These are phyloP conservation scores for Lycocerus yunnanus DNA, from an alignment of 2,888 invertebrate species.

Conservation along the genomic window DNA sequence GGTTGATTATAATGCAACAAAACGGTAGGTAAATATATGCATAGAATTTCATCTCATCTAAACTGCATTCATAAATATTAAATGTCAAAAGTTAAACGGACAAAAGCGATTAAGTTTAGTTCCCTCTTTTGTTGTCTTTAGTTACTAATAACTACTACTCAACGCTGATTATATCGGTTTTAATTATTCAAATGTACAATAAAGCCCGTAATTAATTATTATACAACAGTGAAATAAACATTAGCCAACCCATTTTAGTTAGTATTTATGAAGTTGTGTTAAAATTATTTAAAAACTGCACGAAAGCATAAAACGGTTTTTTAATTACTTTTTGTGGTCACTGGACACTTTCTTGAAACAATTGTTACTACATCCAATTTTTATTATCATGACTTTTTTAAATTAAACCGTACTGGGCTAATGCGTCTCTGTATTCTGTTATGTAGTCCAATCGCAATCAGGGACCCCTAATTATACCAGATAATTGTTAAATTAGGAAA, in stretches of 20 bases:
- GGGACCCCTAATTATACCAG: not conserved
- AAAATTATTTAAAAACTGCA: not conserved
- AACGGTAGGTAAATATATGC: slow-evolving; percentile 20
- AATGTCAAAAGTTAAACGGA: not conserved
- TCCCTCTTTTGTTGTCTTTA: not conserved
- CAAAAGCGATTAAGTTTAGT: not conserved
- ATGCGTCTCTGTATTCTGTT: not conserved
- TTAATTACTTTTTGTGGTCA: not conserved
- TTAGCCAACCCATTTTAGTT: not conserved
- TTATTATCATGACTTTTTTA: not conserved
- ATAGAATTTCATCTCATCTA: slow-evolving; percentile 13
- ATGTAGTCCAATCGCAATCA: not conserved
- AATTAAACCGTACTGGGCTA: not conserved
- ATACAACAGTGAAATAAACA: not conserved
- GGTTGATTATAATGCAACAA: slow-evolving; percentile 24
- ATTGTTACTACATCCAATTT: not conserved
- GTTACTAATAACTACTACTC: not conserved
- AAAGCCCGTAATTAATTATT: not conserved
- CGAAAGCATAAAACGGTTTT: not conserved
- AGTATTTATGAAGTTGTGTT: not conserved
- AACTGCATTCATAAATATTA: slow-evolving; percentile 8
- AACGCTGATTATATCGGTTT: slow-evolving; percentile 15
- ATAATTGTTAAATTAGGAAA: not conserved
- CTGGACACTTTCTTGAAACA: not conserved
- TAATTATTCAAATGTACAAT: slow-evolving; percentile 21